Evolutionary conservation across 2,797 vertebrate species (phyloP), one percentile per base, ranked within the genome.

Genomic region (Nyctibius grandis): DNA sequence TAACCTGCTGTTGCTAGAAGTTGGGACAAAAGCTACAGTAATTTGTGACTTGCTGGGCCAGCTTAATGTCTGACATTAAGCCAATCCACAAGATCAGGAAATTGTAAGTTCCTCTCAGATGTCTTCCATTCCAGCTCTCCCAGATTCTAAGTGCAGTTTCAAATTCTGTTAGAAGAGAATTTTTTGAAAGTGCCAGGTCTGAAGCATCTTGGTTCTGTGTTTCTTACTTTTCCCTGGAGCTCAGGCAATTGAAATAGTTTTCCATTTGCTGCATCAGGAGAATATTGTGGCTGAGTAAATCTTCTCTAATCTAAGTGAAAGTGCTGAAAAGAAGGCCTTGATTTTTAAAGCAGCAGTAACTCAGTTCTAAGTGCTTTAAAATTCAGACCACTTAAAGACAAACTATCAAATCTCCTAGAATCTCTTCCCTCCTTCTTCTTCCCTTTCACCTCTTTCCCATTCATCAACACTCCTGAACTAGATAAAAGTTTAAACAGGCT

Each of bases 401-500:
- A 85, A 68, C 42, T 74, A 77, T 11, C 29, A 61, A 61, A 65
- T 72, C 4, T 44, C 23, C 54, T 57, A 59, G 26, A 59, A 11
- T 60, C 11, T 57, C 13, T 53, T 79, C 68, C 45, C 15, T 74
- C 83, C 42, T 70, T 82, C 45, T 70, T 90, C 20, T 19, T 86
- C 36, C 31, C 8, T 26, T 94, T 90, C 23, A 40, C 16, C 15
- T 85, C 53, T 72, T 89, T 68, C 53, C 40, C 61, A 50, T 76
- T 72, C 36, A 67, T 33, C 67, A 82, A 89, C n/a, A 6, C 34
- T 42, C 69, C 17, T 2, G 25, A 48, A 88, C 25, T 44, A 56
- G 74, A 34, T 34, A 89, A 88, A 95, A 91, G 67, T 77, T 92
- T 93, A 90, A 92, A 72, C 33, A 69, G 36, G 45, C 56, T 88